Conservation (phyloP, 2,888 invertebrate genomes). For the Tenthredo distinguenda region DNA sequence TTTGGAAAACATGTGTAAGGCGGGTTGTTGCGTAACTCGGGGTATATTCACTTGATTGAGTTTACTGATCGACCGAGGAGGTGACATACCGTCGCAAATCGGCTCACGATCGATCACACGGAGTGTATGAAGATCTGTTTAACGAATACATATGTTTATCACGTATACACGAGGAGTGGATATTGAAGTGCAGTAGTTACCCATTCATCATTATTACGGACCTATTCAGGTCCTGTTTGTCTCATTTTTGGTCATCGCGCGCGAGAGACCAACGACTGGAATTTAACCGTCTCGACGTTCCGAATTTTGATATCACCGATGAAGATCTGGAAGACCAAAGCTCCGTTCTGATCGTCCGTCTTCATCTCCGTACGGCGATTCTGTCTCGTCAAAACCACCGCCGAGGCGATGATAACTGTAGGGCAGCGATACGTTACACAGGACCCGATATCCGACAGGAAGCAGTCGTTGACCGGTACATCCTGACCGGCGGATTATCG, state of each 20-base stretch:
- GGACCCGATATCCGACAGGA: constrained; percentile 9
- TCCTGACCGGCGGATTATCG: constrained; percentile 43
- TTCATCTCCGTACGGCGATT: neutral
- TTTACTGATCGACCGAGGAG: constrained; percentile 28
- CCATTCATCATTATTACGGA: no score
- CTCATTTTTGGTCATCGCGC: no score
- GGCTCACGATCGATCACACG: neutral
- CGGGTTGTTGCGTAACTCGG: neutral
- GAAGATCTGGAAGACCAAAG: no score
- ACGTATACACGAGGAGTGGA: neutral
- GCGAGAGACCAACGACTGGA: no score
- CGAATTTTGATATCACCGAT: neutral
- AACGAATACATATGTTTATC: neutral
- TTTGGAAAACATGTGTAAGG: neutral
- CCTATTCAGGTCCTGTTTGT: no score
- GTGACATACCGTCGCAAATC: constrained; percentile 1
- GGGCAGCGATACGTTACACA: neutral
- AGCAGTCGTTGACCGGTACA: constrained; percentile 37
- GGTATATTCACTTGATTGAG: constrained; percentile 21
- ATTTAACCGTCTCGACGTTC: no score
- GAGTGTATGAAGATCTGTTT: neutral
- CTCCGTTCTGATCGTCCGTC: neutral
- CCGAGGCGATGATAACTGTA: neutral
- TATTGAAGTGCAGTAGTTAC: neutral
- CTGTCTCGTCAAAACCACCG: constrained; percentile 30